Base-by-base conservation (phyloP, 2,888 invertebrate genomes). In the Drosophila diplacantha region DNA sequence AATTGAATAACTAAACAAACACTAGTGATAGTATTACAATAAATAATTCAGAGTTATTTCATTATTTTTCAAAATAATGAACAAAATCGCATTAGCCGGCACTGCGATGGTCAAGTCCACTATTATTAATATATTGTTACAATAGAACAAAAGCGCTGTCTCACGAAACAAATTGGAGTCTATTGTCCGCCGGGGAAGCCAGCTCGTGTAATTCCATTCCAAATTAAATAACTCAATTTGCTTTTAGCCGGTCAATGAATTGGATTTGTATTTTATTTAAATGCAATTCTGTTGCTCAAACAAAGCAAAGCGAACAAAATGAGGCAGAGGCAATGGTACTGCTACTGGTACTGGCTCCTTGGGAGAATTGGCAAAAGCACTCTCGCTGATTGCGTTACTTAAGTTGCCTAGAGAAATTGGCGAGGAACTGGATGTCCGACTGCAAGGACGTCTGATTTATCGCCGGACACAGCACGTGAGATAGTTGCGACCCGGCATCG, bases 301-400 rank as follows among this genome's bases (percentile, higher is more conserved):
- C 24, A 51, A 51, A 57, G 20, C 18, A 60, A 22, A 6, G 11
- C 16, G 50, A 43, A 37, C 31, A 24, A 37, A 53, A 46, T 24
- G 22, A 39, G 53, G 31, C 26, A 39, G 37, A 43, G 26, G 22
- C 18, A 35, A n/a, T 37, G 24, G 24, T 41, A n/a, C 14, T 38
- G 38, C 6, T 2, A 12, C 20, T 20, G 20, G 22, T 14, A 7
- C 39, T 16, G 43, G 32, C 8, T 20, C 8, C 31, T 16, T 39
- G 35, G 39, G 44, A 53, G 51, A 58, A 65, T 61, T 49, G 62
- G 65, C 37, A 66, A 71, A 69, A 73, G 73, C 75, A 79, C 66
- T 75, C 66, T 52, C 66, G 38, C 56, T 73, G 79, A 79, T 75
- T 75, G 69, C 54, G 61, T 73, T 59, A 71, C 71, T 73, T 69